Conservation (phyloP, 1,140 invertebrate species). For the Nasonia longicornis region DNA sequence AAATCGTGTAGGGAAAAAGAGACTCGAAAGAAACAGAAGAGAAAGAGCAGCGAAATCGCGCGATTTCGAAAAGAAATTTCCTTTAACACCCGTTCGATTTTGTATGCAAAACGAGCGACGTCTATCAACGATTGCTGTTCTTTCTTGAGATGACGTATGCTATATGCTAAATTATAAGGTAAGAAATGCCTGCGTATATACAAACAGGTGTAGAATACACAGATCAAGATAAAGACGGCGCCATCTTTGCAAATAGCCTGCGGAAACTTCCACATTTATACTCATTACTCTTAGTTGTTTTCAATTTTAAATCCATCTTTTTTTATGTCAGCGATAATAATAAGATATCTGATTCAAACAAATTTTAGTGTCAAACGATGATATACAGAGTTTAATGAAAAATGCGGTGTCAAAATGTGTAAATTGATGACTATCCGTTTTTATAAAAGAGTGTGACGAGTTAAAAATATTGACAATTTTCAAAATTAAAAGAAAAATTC, state of each 20-base stretch:
- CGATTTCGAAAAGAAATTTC: conserved; percentile 19
- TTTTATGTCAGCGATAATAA: no score
- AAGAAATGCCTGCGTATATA: neutral
- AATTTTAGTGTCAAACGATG: neutral
- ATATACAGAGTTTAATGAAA: neutral
- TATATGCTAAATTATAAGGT: conserved; percentile 1
- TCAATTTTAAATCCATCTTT: no score
- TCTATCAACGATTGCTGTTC: neutral
- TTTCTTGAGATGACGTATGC: neutral
- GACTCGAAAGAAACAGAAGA: neutral
- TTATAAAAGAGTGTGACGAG: no score
- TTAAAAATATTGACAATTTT: no score
- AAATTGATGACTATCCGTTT: no score
- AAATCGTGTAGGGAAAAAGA: neutral
- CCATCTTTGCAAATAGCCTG: neutral
- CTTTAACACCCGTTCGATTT: conserved; percentile 1
- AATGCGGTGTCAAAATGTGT: neutral
- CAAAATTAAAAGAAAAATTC: no score
- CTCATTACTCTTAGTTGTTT: neutral
- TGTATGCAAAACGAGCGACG: no score
- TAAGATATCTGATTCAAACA: neutral
- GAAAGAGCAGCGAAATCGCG: neutral
- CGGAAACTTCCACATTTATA: conserved; percentile 4
- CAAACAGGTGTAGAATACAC: neutral
- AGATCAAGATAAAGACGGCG: conserved; percentile 12